Conservation (phyloP, 1,140 invertebrate genomes). For the Diorhabda elongata region DNA sequence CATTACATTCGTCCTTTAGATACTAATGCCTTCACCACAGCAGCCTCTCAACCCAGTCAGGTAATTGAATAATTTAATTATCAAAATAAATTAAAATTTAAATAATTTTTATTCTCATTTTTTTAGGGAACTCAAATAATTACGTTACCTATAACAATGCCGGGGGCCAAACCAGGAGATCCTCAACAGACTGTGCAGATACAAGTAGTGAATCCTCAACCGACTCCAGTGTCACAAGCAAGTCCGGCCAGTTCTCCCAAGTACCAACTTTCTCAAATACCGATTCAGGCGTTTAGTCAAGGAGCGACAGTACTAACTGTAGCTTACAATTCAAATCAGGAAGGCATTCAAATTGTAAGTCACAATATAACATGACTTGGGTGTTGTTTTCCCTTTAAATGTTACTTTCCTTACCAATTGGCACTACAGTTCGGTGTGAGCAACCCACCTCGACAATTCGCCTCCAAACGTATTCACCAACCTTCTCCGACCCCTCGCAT, state of each 20-base stretch:
- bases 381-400: too few species aligned
- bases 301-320: constrained; percentile 67
- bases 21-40: constrained; percentile 53
- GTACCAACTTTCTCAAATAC: constrained; percentile 65
- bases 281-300: constrained; percentile 58
- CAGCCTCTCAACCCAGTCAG: constrained; percentile 36
- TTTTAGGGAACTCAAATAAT: constrained; percentile 58
- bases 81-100: too few species aligned
- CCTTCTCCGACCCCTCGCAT: too few species aligned
- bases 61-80: constrained; percentile 26
- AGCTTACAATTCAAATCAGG: constrained; percentile 60
- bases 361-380: not conserved
- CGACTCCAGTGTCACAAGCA: constrained; percentile 34
- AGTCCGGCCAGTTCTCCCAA: constrained; percentile 57
- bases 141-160: constrained; percentile 69
- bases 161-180: constrained; percentile 67
- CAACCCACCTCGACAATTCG: too few species aligned
- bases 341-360: constrained; percentile 54
- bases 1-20: constrained; percentile 70
- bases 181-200: constrained; percentile 74
- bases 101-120: not conserved
- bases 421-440: too few species aligned
- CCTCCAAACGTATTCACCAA: too few species aligned
- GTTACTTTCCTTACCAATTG: too few species aligned
- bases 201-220: constrained; percentile 54